Base-by-base conservation (phyloP, 2,113 vertebrate genomes). In the Ranitomeya imitator region DNA sequence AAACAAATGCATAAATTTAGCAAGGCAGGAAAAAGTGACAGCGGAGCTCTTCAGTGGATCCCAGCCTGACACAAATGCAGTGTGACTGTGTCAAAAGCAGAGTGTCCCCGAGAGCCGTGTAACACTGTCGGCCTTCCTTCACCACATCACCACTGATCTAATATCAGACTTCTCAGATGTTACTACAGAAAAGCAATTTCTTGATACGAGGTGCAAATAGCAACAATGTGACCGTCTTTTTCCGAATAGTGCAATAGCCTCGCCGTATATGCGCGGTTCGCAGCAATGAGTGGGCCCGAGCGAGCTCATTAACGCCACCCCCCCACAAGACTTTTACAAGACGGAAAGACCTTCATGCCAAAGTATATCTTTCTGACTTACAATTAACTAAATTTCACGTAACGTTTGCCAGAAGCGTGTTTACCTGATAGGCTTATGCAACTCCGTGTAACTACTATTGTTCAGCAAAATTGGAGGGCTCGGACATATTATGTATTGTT, bases 41-140 rank as follows among this genome's bases (percentile, higher is more conserved):
- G 60, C 45, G n/a, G 60, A 84, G 57, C 73, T 57, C 69, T 60
- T 81, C 73, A 65, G 45, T 73, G 51, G 12, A 76, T 74, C n/a
- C 55, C 61, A 51, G 51, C 7, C 73, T 85, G 81, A 79, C 59
- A 85, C 23, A 89, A 89, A 85, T 85, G 73, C 81, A 89, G 81
- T 89, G 87, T 89, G 87, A 89, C 87, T 85, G 61, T 87, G 81
- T 89, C 45, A 89, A 84, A 76, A 89, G 82, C 81, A 78, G 82
- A 45, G 60, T 67, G 73, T 89, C 87, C 87, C 87, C 79, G 73
- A 79, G 82, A 67, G 87, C 11, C 61, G 79, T 89, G 87, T 89
- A 83, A 84, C 59, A 89, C 81, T 79, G 80, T 76, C 87, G 84
- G 87, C 87, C 59, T 89, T 73, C 87, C 82, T 31, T 85, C 81